Conservation (phyloP, 1,140 invertebrate genomes). For the Drosophila sechellia region DNA sequence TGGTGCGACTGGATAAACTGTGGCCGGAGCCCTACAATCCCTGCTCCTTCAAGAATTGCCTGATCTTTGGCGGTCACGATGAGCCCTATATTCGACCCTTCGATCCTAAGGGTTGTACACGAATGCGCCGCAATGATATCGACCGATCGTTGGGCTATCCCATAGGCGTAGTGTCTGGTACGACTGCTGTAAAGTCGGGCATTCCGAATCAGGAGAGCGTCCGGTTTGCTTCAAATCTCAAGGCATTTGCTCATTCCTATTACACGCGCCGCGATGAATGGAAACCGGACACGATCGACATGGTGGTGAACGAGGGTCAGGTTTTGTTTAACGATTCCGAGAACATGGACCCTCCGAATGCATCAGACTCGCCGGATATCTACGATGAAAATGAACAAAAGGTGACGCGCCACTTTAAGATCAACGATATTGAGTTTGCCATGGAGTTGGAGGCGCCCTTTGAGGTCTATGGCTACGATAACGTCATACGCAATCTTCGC, state of each 20-base stretch:
- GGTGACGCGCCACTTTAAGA: slow-evolving; percentile 60
- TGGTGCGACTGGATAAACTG: slow-evolving; percentile 3
- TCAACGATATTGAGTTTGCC: slow-evolving; percentile 68
- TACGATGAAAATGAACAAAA: slow-evolving; percentile 61
- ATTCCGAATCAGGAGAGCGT: slow-evolving; percentile 45
- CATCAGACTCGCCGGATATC: slow-evolving; percentile 25
- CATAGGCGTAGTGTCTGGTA: slow-evolving; percentile 35
- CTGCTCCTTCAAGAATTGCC: slow-evolving; percentile 53
- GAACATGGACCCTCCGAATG: slow-evolving; percentile 45
- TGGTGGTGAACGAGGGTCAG: slow-evolving; percentile 52
- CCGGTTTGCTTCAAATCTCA: slow-evolving; percentile 48
- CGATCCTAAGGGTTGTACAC: slow-evolving; percentile 51
- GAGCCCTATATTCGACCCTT: slow-evolving; percentile 52
- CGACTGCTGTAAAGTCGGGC: neutral
- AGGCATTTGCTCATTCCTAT: slow-evolving; percentile 58
- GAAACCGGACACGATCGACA: slow-evolving; percentile 50
- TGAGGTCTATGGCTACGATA: slow-evolving; percentile 40
- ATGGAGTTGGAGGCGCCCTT: slow-evolving; percentile 61
- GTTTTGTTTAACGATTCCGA: slow-evolving; percentile 59
- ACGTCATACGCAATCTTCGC: slow-evolving; percentile 27
- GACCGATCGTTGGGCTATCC: slow-evolving; percentile 62
- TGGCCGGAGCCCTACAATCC: slow-evolving; percentile 33
- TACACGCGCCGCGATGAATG: slow-evolving; percentile 62
- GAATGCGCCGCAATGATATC: slow-evolving; percentile 14
- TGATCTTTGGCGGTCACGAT: slow-evolving; percentile 55